phyloP scores from a whole-genome alignment of 2,113 vertebrate genomes.

The Pangasianodon hypophthalmus region DNA sequence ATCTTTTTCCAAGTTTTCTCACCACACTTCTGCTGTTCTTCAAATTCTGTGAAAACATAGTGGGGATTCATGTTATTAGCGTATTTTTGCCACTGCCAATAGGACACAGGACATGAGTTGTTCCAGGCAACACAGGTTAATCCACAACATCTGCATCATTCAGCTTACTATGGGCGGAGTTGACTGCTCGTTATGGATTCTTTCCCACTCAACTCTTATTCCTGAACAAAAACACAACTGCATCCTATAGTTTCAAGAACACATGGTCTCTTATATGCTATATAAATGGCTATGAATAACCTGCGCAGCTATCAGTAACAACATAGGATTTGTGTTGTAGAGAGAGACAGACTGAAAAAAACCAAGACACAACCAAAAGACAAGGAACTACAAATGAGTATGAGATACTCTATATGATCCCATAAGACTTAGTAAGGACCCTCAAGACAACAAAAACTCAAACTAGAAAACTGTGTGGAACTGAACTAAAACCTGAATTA shows the following conservation, averaged over 20 bases:
- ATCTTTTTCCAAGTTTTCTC: constrained; percentile 7
- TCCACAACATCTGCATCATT: constrained; percentile 61
- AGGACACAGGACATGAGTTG: constrained; percentile 59
- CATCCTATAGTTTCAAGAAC: constrained; percentile 42
- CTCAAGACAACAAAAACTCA: constrained; percentile 47
- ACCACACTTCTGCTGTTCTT: constrained; percentile 33
- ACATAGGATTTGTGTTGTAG: not conserved
- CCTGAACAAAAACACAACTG: constrained; percentile 49
- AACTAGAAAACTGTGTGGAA: constrained; percentile 54
- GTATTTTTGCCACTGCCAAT: constrained; percentile 51
- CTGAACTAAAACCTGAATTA: constrained; percentile 58
- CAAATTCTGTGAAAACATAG: constrained; percentile 57
- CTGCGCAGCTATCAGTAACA: constrained; percentile 18
- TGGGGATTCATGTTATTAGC: constrained; percentile 53
- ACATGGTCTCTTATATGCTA: constrained; percentile 16
- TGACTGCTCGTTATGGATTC: constrained; percentile 6
- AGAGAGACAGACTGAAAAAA: not conserved
- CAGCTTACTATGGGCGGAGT: constrained; percentile 42
- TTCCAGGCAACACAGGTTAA: constrained; percentile 63
- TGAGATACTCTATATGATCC: constrained; percentile 18
- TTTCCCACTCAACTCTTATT: constrained; percentile 35
- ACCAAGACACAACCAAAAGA: constrained; percentile 9
- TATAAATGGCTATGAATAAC: constrained; percentile 35
- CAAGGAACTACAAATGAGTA: constrained; percentile 26
- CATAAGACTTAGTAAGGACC: constrained; percentile 12